Percentiles rank a stretch among this genome's conserved stretches.
Evolutionary conservation across 1,140 invertebrate genomes (phyloP).

Genomic region (Drosophila gunungcola): DNA sequence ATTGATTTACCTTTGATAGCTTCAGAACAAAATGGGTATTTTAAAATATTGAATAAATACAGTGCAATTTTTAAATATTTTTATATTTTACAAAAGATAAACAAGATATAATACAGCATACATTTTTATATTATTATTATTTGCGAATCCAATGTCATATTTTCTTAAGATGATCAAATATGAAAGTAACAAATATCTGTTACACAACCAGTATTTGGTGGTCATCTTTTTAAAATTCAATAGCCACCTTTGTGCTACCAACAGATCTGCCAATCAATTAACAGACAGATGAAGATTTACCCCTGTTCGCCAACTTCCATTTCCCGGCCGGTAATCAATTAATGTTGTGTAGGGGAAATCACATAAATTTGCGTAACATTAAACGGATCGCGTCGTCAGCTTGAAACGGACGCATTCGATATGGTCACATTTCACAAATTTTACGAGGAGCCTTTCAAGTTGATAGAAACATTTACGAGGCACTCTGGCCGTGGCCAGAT

Average conservation of each 20-base stretch:
- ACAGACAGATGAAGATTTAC: constrained; percentile 5
- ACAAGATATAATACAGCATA: no score
- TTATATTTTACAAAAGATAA: no score
- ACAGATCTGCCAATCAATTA: constrained; percentile 1
- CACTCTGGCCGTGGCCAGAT: constrained; percentile 21
- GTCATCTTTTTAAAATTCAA: neutral
- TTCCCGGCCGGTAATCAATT: constrained; percentile 60
- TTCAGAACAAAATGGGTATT: neutral
- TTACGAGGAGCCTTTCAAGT: constrained; percentile 74
- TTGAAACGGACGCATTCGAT: constrained; percentile 46
- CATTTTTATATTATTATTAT: neutral
- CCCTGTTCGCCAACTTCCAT: constrained; percentile 1
- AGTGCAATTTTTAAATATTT: no score
- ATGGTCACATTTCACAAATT: constrained; percentile 75
- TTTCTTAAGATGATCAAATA: no score
- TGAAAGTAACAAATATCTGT: neutral
- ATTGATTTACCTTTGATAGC: neutral
- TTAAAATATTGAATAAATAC: no score
- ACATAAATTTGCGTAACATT: constrained; percentile 78
- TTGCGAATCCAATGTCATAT: no score
- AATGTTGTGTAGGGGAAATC: constrained; percentile 68
- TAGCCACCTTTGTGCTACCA: neutral
- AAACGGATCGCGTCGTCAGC: constrained; percentile 61
- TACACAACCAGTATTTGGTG: neutral
- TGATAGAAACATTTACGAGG: constrained; percentile 75